phyloP scores from a whole-genome alignment of 2,888 invertebrate species.

The Orchesella flavescens region DNA sequence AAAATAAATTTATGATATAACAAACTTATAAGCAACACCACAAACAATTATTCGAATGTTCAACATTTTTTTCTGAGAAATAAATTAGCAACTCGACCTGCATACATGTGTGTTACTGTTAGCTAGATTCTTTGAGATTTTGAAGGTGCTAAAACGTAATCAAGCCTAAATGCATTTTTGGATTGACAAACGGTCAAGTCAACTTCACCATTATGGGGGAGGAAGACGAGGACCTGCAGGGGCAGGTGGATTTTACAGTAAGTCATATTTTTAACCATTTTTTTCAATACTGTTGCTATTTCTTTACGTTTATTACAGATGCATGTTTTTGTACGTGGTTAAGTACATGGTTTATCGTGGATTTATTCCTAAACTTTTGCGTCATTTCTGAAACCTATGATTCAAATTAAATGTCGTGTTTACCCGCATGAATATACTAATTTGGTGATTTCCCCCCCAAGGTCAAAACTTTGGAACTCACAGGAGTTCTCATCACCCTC shows the following conservation, averaged over 20 bases:
- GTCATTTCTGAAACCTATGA: not conserved
- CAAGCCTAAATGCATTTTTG: slow-evolving; percentile 66
- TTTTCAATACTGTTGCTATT: too few species aligned
- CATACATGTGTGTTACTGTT: not conserved
- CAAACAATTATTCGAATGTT: not conserved
- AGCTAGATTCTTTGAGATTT: not conserved
- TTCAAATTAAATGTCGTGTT: not conserved
- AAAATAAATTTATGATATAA: not conserved
- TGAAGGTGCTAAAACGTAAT: not conserved
- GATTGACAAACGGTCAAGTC: slow-evolving; percentile 67
- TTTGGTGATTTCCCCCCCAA: slow-evolving; percentile 8
- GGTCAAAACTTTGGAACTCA: slow-evolving; percentile 64
- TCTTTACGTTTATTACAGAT: too few species aligned
- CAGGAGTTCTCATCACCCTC: slow-evolving; percentile 46
- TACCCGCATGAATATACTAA: not conserved
- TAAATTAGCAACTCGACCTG: not conserved
- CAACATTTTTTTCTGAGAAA: not conserved
- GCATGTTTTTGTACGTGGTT: too few species aligned
- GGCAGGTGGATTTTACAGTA: slow-evolving; percentile 64
- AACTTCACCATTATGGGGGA: slow-evolving; percentile 64
- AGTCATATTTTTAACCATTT: not conserved
- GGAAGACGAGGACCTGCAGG: slow-evolving; percentile 57
- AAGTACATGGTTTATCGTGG: too few species aligned
- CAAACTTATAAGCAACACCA: not conserved
- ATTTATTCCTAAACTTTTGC: too few species aligned